phyloP scores from a whole-genome alignment of 2,888 invertebrate genomes.

The Brachypterus glaber region DNA sequence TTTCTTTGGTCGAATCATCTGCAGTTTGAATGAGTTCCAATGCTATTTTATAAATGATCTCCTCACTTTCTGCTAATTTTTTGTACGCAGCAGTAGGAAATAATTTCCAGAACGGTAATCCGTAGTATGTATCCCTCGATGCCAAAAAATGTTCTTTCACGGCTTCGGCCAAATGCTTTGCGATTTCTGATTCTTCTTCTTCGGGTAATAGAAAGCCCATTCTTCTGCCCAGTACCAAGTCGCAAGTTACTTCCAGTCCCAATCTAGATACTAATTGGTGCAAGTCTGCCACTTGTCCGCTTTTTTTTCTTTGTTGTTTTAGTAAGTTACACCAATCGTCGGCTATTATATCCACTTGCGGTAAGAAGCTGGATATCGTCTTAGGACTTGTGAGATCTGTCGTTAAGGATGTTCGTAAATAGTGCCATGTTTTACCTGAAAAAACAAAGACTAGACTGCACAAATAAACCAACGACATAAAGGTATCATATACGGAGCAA shows the following conservation, averaged over 20 bases:
- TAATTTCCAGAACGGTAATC: constrained; percentile 74
- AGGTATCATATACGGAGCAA: no score
- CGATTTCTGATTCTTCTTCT: constrained; percentile 42
- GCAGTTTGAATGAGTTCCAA: constrained; percentile 64
- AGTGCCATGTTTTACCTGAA: constrained; percentile 71
- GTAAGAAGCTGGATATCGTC: constrained; percentile 65
- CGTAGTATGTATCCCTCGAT: constrained; percentile 72
- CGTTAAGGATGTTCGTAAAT: constrained; percentile 62
- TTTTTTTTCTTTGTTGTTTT: constrained; percentile 43
- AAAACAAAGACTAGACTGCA: constrained; percentile 43
- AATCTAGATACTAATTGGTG: constrained; percentile 67
- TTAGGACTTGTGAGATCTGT: constrained; percentile 65
- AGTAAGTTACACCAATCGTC: constrained; percentile 68
- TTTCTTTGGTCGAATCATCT: constrained; percentile 47
- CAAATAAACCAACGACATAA: no score
- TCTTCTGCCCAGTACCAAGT: constrained; percentile 66
- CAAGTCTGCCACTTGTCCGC: constrained; percentile 50
- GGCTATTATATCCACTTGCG: constrained; percentile 63
- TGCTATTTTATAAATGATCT: constrained; percentile 66
- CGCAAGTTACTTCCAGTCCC: constrained; percentile 74
- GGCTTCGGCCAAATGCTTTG: constrained; percentile 57
- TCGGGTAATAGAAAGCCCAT: constrained; percentile 57
- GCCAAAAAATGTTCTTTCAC: constrained; percentile 70
- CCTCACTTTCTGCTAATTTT: constrained; percentile 63
- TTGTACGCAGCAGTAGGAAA: constrained; percentile 63